Percentiles rank a stretch among this genome's conserved stretches.
These are phyloP conservation scores for Pristionchus maxplancki DNA, from an alignment of 2,888 invertebrate genomes.

Conservation along the genomic window DNA sequence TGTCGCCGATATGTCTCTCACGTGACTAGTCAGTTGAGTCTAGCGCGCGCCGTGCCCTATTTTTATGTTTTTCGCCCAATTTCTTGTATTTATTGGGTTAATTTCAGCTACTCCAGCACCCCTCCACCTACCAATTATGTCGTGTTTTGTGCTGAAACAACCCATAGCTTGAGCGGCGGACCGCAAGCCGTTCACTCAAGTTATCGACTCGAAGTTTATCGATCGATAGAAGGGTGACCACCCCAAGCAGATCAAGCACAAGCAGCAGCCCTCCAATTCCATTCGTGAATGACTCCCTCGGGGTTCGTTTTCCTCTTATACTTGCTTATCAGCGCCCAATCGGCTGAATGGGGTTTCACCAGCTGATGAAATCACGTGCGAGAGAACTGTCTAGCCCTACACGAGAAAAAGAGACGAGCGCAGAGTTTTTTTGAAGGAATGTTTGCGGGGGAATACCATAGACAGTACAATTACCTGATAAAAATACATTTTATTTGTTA, in stretches of 20 bases:
- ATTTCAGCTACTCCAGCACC: constrained; percentile 2
- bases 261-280: background rate
- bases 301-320: background rate
- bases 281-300: constrained; percentile 35
- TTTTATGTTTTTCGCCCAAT: background rate
- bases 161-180: constrained; percentile 30
- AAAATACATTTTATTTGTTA: background rate
- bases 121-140: constrained; percentile 3
- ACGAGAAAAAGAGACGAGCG: too few relatives aligned
- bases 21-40: constrained; percentile 1
- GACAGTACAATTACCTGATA: background rate
- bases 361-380: constrained; percentile 20
- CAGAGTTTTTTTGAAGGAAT: background rate
- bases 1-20: constrained; percentile 19
- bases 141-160: constrained; percentile 10
- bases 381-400: background rate
- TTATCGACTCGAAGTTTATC: background rate
- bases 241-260: background rate
- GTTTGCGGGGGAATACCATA: background rate
- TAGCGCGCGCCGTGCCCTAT: background rate
- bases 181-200: background rate
- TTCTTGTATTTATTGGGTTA: background rate
- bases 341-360: constrained; percentile 2
- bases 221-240: background rate
- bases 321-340: constrained; percentile 20